These are phyloP conservation scores for Forpus xanthops DNA, from an alignment of 2,797 vertebrate species.

Conservation along the genomic window DNA sequence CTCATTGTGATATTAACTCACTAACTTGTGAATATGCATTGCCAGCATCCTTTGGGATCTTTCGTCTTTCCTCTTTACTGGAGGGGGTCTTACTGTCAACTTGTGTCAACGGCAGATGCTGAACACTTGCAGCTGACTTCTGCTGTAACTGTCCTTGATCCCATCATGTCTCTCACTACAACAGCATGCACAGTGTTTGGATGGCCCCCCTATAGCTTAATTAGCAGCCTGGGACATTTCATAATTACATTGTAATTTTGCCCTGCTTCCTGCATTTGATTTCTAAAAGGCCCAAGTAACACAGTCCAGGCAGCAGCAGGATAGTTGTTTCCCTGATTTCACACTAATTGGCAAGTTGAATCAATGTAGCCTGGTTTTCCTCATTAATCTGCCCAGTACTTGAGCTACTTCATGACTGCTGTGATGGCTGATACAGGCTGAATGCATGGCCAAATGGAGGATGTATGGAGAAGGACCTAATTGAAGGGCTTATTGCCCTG, in stretches of 20 bases:
- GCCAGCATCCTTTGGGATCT: background rate
- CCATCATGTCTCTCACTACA: background rate
- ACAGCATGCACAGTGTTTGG: background rate
- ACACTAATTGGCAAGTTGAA: background rate
- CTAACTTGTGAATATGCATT: background rate
- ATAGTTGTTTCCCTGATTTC: background rate
- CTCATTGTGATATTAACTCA: rapidly evolving
- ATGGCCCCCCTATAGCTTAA: background rate
- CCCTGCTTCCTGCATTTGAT: background rate
- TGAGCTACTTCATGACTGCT: background rate
- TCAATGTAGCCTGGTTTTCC: background rate
- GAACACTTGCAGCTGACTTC: background rate
- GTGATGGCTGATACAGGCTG: background rate
- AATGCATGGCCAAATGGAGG: rapidly evolving
- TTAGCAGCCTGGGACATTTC: background rate
- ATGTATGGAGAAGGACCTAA: background rate
- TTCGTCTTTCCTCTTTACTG: background rate
- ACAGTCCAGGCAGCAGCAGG: background rate
- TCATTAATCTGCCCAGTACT: background rate
- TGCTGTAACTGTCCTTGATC: background rate
- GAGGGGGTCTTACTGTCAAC: background rate
- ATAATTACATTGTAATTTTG: background rate
- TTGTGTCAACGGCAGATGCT: background rate
- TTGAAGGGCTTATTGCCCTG: background rate
- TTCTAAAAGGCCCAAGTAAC: background rate